Conservation (phyloP, 2,113 vertebrate species). For the Tachycineta bicolor region DNA sequence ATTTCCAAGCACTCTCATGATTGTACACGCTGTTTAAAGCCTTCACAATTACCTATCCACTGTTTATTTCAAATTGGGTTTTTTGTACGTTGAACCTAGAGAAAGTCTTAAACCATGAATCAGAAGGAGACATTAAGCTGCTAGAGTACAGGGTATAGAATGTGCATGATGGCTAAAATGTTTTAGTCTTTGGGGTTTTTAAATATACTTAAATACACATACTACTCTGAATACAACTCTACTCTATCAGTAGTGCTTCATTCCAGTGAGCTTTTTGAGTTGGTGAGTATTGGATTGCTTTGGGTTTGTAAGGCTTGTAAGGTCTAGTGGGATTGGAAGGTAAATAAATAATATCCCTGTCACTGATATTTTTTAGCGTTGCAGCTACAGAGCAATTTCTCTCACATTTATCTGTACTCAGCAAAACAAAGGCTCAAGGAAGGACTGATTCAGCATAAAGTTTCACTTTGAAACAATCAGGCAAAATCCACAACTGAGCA, state of each 20-base stretch:
- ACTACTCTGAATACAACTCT: neutral
- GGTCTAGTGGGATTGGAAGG: neutral
- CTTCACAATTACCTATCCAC: neutral
- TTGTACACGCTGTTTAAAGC: neutral
- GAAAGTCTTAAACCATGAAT: neutral
- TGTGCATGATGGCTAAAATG: neutral
- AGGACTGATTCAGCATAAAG: neutral
- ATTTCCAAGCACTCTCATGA: neutral
- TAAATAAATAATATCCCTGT: neutral
- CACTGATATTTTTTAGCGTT: neutral
- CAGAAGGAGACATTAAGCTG: neutral
- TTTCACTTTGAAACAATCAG: neutral
- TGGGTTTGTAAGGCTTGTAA: neutral
- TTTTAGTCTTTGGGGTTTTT: neutral
- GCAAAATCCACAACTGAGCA: neutral
- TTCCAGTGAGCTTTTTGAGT: neutral
- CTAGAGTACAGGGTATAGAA: neutral
- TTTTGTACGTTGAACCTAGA: neutral
- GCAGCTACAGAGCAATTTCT: neutral
- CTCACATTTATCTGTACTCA: neutral
- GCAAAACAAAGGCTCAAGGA: neutral
- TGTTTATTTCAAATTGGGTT: neutral
- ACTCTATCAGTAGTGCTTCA: neutral
- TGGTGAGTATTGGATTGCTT: neutral
- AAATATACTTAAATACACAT: neutral